Evolutionary conservation across 2,113 vertebrate species (phyloP), one percentile per base, ranked within the genome.

Genomic region (Pao palembangensis): DNA sequence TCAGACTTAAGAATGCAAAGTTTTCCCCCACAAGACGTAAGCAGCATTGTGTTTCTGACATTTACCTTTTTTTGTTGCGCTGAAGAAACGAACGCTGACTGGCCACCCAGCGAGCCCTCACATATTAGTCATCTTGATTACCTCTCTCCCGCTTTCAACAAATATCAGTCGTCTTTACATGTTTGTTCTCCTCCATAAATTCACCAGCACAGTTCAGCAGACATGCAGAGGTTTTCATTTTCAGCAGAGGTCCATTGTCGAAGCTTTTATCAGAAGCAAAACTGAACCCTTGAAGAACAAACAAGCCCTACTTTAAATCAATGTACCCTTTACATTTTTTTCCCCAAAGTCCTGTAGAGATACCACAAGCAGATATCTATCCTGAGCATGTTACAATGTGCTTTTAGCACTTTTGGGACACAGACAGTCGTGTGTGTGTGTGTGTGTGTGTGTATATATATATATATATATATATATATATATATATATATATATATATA

Each of bases 1-100:
- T 68, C 41, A 59, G 55, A 61, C 80, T 80, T 48, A 55, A 82
- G 66, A 77, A 76, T 61, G 67, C 49, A 64, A 51, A 43, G 52
- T 18, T n/a, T n/a, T 7, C 47, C 47, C 47, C 47, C 47, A 19
- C 47, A 19, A 49, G 18, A n/a, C 75, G 85, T 76, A 82, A 51
- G 56, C 59, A 58, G 64, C 76, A 79, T 89, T 87, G 84, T 87
- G 73, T 78, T 55, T 43, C 69, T 77, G 78, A 71, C 77, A 73
- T 69, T 68, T 78, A 48, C 59, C 78, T 61, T 76, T 76, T 79
- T 79, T 75, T 63, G 66, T 60, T 53, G 59, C 63, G 62, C 59
- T 79, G 65, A 84, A 71, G 78, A 66, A 55, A 85, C 66, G 42
- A 50, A 61, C 81, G 75, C 80, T 85, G 71, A 81, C 78, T 5